Percentiles rank a stretch among this genome's conserved stretches.
Evolutionary conservation across 92 coral and sea anemone genomes (phyloP).

Genomic region (Zoanthus gigantus): DNA sequence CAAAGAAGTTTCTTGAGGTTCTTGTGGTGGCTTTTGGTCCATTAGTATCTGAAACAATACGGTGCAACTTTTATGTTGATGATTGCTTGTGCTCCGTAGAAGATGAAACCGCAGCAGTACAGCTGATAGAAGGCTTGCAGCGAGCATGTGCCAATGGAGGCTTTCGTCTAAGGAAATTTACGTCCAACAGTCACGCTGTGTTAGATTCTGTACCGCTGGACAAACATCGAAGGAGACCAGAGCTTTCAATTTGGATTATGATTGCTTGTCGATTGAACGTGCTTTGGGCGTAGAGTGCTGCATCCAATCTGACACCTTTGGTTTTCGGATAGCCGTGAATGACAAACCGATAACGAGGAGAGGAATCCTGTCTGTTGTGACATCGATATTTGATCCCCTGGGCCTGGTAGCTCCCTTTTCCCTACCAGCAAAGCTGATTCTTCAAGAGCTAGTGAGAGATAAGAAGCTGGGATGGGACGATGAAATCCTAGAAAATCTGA

Average conservation of each 20-base stretch:
- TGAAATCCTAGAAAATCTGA: constrained; percentile 63
- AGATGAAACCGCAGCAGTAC: constrained; percentile 9
- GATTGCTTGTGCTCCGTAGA: constrained; percentile 21
- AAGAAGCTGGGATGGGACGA: constrained; percentile 74
- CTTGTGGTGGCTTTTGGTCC: constrained; percentile 29
- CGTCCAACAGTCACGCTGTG: constrained; percentile 54
- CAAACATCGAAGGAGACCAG: constrained; percentile 60
- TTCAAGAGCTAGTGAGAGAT: constrained; percentile 67
- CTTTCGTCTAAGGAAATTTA: constrained; percentile 39
- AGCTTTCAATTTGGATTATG: constrained; percentile 30
- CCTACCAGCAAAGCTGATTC: constrained; percentile 60
- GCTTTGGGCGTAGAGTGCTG: constrained; percentile 73
- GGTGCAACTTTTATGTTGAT: constrained; percentile 15
- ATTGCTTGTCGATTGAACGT: constrained; percentile 61
- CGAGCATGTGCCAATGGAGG: too few species aligned
- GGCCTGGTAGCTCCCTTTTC: constrained; percentile 69
- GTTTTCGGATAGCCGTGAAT: constrained; percentile 51
- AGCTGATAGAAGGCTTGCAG: not conserved
- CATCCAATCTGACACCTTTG: constrained; percentile 64
- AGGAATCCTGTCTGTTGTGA: constrained; percentile 69
- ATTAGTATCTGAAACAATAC: constrained; percentile 19
- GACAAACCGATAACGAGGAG: constrained; percentile 72
- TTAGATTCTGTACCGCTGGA: constrained; percentile 61
- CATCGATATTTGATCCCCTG: constrained; percentile 69
- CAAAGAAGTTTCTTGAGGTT: constrained; percentile 21